Evolutionary conservation across 2,797 vertebrate genomes (phyloP).

Genomic region (Malacoctenus gilli): DNA sequence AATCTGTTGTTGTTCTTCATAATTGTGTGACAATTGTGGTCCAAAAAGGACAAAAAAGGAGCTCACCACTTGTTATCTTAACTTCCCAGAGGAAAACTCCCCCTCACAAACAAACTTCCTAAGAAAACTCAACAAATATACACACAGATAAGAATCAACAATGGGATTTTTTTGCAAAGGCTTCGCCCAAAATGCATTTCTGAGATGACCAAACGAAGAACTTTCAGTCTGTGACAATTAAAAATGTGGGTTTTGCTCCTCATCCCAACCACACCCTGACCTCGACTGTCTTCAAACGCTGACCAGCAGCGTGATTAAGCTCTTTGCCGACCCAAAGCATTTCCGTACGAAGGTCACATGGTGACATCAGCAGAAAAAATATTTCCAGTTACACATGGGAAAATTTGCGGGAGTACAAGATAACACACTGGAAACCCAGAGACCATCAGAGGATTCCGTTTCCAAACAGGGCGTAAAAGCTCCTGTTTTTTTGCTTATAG

Average conservation of each 20-base stretch:
- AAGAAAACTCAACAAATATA: not conserved
- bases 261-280: conserved; percentile 4
- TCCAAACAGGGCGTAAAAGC: too few relatives aligned
- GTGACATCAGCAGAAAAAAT: conserved; percentile 8
- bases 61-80: not conserved
- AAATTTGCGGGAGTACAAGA: conserved; percentile 12
- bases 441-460: too few relatives aligned
- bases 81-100: not conserved
- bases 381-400: conserved; percentile 16
- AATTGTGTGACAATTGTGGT: not conserved
- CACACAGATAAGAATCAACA: not conserved
- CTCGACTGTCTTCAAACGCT: conserved; percentile 23
- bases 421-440: not conserved
- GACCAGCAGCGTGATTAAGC: conserved; percentile 12
- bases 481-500: too few relatives aligned
- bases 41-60: conserved; percentile 4
- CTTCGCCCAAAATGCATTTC: not conserved
- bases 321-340: not conserved
- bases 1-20: not conserved
- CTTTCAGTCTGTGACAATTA: too few relatives aligned
- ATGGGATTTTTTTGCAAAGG: not conserved
- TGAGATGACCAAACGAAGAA: not conserved
- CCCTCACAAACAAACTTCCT: not conserved
- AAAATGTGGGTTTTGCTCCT: too few relatives aligned
- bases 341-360: conserved; percentile 4